Base-by-base conservation (phyloP, 1,140 invertebrate species). In the Drosophila lini region DNA sequence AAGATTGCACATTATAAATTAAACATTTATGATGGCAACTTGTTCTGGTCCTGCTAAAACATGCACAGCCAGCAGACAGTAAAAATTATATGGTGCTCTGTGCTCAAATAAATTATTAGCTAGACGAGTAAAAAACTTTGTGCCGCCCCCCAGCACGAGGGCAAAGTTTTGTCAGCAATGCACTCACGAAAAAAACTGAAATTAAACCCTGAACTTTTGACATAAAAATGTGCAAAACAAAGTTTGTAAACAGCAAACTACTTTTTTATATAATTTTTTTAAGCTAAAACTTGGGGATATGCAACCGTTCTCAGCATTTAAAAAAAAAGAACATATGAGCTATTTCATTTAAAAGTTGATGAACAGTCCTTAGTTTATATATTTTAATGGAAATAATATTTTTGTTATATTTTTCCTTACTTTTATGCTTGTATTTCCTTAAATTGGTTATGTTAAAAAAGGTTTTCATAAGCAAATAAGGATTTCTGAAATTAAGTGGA, bases 1-100 rank as follows among this genome's bases (percentile, higher is more conserved):
- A 44, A 52, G 70, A 47, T 53, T 45, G 57, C 58, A 76, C 58
- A 84, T 84, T 85, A 65, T 64, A 84, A 77, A 80, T 83, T 77
- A 63, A 80, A 73, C 58, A 64, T 67, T 68, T 53, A 68, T 56
- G 50, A 57, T 53, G 45, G 45, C 57, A 34, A 53, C 68, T 69
- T 64, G 56, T 57, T 50, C 36, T 15, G 31, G 28, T 10, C 31
- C 47, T 22, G 15, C 36, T 42, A 44, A 56, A 74, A 74, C 31
- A 56, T 74, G 48, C 47, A 59, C 53, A 52, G 47, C 56, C 34
- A 60, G 55, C 70, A 45, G 70, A 32, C 56, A 61, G 47, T 55
- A 41, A 71, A 71, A 71, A 71, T 50, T 45, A 63, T 56, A 48
- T 73, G 47, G 9, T 48, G 34, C 40, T 42, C 58, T 34, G 34